Conservation (phyloP, 2,797 vertebrate species). For the Micrastur ruficollis region DNA sequence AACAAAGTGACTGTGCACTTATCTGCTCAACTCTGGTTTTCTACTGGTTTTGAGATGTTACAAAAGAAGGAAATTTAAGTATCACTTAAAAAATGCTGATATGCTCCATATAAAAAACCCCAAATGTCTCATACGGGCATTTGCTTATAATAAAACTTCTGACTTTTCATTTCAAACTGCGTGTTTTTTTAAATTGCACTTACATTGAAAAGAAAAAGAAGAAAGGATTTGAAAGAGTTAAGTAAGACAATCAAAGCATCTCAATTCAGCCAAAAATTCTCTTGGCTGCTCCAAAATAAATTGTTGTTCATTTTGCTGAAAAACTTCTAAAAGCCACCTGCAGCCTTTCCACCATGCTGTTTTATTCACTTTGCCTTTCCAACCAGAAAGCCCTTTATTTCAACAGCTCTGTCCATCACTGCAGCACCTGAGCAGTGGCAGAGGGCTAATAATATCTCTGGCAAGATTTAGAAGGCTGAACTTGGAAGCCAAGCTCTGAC, state of each 20-base stretch:
- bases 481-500: constrained; percentile 5
- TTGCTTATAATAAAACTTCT: not conserved
- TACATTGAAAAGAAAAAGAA: not conserved
- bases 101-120: not conserved
- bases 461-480: not conserved
- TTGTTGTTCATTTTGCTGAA: constrained; percentile 29
- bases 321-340: constrained; percentile 36
- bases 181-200: not conserved
- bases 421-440: not conserved
- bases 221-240: not conserved
- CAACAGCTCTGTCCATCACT: constrained; percentile 17
- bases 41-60: not conserved
- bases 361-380: constrained; percentile 27
- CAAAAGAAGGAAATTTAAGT: not conserved
- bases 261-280: constrained; percentile 20
- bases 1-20: not conserved
- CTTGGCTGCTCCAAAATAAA: constrained; percentile 17
- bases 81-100: not conserved
- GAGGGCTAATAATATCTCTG: constrained; percentile 35
- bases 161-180: not conserved
- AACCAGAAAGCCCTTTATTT: constrained; percentile 3
- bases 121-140: not conserved
- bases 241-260: not conserved
- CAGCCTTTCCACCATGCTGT: not conserved
- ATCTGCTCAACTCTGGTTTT: not conserved